Percentiles rank a stretch among this genome's conserved stretches.
Evolutionary conservation across 2,113 vertebrate species (phyloP).

Genomic region (Romanogobio albipinnatus): DNA sequence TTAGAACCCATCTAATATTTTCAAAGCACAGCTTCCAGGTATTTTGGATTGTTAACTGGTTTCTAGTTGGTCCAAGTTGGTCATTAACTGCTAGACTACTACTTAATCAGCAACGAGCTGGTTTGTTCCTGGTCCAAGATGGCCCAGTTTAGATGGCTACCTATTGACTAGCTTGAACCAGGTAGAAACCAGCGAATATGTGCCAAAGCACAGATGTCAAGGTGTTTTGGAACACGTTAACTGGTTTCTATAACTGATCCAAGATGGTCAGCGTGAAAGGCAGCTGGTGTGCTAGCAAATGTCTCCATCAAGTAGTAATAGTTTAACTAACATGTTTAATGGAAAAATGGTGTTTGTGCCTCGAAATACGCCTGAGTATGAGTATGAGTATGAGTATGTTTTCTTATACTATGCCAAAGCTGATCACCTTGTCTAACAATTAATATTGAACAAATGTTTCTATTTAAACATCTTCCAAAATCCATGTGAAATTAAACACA

Average conservation of each 20-base stretch:
- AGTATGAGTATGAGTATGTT: no score
- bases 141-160: background rate
- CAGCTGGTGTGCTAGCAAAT: no score
- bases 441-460: background rate
- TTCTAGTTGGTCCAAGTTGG: background rate
- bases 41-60: background rate
- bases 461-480: background rate
- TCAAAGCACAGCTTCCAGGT: no score
- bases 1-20: background rate
- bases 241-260: no score
- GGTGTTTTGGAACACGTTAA: background rate
- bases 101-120: background rate
- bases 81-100: background rate
- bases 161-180: background rate
- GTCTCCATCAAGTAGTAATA: no score
- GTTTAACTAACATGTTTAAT: no score
- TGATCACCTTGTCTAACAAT: background rate
- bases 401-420: no score
- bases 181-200: background rate
- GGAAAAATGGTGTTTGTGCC: no score
- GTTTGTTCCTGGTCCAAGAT: no score
- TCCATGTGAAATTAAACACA: background rate
- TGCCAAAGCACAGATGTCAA: background rate
- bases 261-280: no score
- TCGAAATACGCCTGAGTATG: no score